These are phyloP conservation scores for Cacatua alba DNA, from an alignment of 2,113 vertebrate genomes.

Conservation along the genomic window DNA sequence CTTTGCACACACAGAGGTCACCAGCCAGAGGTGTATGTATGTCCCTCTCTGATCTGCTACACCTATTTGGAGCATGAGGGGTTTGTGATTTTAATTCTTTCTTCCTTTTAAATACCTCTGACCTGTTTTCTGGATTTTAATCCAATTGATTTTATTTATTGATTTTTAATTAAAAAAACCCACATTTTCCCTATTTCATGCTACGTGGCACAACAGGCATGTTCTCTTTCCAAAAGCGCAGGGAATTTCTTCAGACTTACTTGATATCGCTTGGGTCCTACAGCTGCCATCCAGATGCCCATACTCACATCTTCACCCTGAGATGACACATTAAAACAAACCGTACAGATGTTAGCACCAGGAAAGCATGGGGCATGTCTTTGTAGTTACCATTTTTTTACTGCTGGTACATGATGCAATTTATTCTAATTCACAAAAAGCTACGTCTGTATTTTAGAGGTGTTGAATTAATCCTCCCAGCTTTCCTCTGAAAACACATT, in stretches of 20 bases:
- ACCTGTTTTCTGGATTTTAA: not conserved
- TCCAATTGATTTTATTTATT: not conserved
- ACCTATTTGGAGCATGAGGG: not conserved
- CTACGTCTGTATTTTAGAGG: not conserved
- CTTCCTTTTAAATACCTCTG: not conserved
- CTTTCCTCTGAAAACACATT: not conserved
- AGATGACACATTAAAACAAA: not conserved
- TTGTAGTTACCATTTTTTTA: not conserved
- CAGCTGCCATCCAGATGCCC: constrained; percentile 99
- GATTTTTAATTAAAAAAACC: not conserved
- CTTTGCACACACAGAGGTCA: not conserved
- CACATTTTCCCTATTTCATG: not conserved
- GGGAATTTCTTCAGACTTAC: constrained; percentile 3
- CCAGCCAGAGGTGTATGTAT: fast-evolving
- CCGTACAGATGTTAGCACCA: not conserved
- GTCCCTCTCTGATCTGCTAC: not conserved
- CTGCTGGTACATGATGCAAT: not conserved
- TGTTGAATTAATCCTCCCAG: not conserved
- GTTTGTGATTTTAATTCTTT: not conserved
- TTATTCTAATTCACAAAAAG: not conserved
- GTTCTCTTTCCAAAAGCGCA: not conserved
- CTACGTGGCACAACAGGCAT: not conserved
- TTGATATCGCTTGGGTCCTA: constrained; percentile 91
- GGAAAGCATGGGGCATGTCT: not conserved
- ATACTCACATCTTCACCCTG: constrained; percentile 99